Conservation (phyloP, 2,888 invertebrate species). For the Macrophya alboannulata region DNA sequence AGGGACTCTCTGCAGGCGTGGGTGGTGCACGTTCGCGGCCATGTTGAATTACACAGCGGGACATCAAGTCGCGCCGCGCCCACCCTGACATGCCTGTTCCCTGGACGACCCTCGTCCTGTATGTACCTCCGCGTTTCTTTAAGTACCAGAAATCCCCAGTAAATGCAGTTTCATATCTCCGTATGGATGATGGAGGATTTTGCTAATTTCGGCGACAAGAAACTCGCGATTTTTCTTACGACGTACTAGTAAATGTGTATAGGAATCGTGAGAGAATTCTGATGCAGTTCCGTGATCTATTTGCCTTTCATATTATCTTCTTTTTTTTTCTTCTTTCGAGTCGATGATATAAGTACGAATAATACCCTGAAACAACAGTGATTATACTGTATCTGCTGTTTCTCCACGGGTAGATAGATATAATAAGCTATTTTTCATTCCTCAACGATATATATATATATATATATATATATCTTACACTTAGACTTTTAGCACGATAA, state of each 20-base stretch:
- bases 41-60: conserved; percentile 75
- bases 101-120: conserved; percentile 11
- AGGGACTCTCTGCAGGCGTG: conserved; percentile 34
- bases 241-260: no score
- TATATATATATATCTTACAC: no score
- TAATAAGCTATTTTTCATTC: background rate
- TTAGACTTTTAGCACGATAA: background rate
- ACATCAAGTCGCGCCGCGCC: conserved; percentile 73
- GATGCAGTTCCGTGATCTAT: no score
- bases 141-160: background rate
- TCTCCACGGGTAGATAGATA: background rate
- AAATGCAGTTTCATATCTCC: background rate
- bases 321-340: background rate
- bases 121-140: conserved; percentile 7
- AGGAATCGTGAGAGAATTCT: no score
- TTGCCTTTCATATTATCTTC: background rate
- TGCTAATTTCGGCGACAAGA: no score
- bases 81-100: conserved; percentile 65
- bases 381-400: background rate
- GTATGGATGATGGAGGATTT: no score
- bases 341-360: background rate
- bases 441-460: background rate
- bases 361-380: background rate
- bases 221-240: no score
- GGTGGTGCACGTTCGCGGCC: conserved; percentile 74